Base-by-base conservation (phyloP, 1,140 invertebrate species). In the Leptonema lineaticorne region DNA sequence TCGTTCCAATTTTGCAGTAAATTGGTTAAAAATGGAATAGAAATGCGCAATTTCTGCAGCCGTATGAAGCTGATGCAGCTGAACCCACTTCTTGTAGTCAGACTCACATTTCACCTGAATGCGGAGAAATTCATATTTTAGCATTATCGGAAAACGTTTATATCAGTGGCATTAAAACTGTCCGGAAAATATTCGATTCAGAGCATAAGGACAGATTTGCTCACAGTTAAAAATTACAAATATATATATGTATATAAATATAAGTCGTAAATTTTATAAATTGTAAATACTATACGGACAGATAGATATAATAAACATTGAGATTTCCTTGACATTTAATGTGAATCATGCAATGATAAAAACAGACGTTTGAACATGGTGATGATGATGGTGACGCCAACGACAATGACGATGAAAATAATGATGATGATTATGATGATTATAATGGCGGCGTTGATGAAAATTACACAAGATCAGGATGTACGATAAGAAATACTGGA, bases 131-230 rank as follows among this genome's bases (percentile, higher is more conserved):
- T 64, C 63, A 50, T 64, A 64, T 64, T 64, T 64, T 46, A 64
- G 63, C 53, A 64, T 64, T 64, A 64, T 64, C 41, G 63, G 63
- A 64, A 64, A 64, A 64, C 63, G 48, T 48, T 64, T 64, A 30
- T 26, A 24, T 62, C 60, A 24, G 58, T 22, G 60, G 24, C 60
- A 46, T 45, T 22, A 59, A 29, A 26, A 46, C 2, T 41, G 20
- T 16, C 7, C 2, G 30, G 11, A 16, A 48, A 28, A 62, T 22
- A 68, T 53, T 20, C 20, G 22, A 24, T 53, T 53, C 48, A 4
- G 4, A n/a, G 20, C 20, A 16, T 14, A 41, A 33, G 16, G 2
- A 41, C 37, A 14, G 9, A 41, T 41, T 41, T 41, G 9, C 2
- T 41, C 2, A 41, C 16, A 9, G 37, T 16, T 41, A 11, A 41